These are phyloP conservation scores for Siniperca obscura DNA, from an alignment of 2,797 vertebrate genomes.

Conservation along the genomic window DNA sequence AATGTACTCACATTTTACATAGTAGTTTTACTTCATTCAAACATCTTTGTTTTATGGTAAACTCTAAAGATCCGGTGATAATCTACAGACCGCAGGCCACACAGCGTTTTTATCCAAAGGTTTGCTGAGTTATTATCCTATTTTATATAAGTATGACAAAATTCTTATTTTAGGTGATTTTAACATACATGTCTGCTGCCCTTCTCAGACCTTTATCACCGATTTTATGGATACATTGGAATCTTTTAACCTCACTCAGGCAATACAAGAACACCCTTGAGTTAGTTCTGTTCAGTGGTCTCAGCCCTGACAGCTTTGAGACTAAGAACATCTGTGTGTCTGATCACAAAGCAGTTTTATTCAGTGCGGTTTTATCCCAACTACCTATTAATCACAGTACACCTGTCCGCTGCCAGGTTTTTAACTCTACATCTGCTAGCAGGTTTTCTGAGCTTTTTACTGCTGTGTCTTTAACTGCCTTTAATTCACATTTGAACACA, in stretches of 20 bases:
- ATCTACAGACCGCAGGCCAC: background rate
- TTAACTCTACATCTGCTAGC: background rate
- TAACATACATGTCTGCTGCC: background rate
- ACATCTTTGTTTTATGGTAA: background rate
- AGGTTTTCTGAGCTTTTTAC: background rate
- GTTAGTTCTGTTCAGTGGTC: background rate
- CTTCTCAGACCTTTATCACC: background rate
- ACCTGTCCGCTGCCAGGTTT: background rate
- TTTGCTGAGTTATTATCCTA: background rate
- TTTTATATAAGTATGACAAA: background rate
- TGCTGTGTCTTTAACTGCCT: background rate
- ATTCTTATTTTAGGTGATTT: background rate
- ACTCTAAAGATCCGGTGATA: background rate
- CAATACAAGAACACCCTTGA: background rate
- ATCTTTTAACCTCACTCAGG: background rate
- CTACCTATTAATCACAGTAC: background rate
- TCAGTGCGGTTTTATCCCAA: background rate
- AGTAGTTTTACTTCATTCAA: background rate
- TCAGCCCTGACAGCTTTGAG: background rate
- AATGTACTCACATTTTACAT: background rate
- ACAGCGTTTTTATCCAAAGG: background rate
- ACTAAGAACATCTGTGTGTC: background rate
- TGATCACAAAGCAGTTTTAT: background rate
- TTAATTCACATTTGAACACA: background rate
- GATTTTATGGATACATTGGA: background rate